Evolutionary conservation across 1,140 invertebrate genomes (phyloP), one percentile per base, ranked within the genome.

Genomic region (Hesperophylax magnus): DNA sequence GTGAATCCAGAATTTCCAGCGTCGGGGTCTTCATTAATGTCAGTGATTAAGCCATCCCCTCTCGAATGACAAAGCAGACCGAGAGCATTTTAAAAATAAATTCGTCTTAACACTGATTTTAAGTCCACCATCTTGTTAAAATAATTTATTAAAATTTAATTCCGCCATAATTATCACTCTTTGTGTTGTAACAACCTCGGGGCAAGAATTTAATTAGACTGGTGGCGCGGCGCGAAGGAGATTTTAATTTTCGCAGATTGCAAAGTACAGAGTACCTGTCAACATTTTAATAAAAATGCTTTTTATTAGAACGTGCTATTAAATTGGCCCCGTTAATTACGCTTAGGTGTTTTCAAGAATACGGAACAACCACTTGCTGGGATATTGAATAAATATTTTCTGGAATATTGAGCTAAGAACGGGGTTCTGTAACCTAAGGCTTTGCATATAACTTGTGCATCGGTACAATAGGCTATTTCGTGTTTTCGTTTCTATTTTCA

Each of bases 131-230:
- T 47, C 34, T 39, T 47, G 67, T 71, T 71, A 71, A 71, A 71
- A 71, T 71, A 71, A 71, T 71, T 71, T 71, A 71, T 71, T 17
- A 71, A 71, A 71, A 47, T 71, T 71, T 71, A 71, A 71, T 71
- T 47, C 39, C n/a, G 67, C 67, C 34, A 65, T 65, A 65, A 65
- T 65, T 47, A 47, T 39, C 67, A 71, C 67, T 71, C 67, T 71
- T 71, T 47, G 67, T 47, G 67, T 47, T 71, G 67, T 71, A 39
- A 52, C 67, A 47, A 71, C 31, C 67, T 24, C 18, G 67, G 67
- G 39, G 67, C 67, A 71, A 71, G 67, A 53, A 71, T 71, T 71
- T 71, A 71, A 71, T 71, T 52, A 71, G 67, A 53, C 39, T 47
- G 39, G 39, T 14, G 39, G 39, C 39, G 71, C 31, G 15, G 22